These are phyloP conservation scores for Alectoris magna DNA, from an alignment of 2,797 vertebrate genomes.

Conservation along the genomic window DNA sequence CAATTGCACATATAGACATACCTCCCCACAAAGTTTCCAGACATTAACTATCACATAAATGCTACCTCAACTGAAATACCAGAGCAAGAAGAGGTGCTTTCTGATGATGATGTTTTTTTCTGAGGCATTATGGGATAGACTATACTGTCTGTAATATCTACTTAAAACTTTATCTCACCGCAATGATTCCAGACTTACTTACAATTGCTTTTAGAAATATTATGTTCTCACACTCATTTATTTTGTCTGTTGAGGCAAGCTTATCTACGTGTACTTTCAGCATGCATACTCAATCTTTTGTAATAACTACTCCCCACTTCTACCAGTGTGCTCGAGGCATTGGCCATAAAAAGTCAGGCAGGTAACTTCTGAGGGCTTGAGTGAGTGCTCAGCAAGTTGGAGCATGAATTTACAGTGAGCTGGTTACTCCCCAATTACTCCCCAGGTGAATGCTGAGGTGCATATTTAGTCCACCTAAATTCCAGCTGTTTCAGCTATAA, in stretches of 20 bases:
- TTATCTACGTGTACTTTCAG: slow-evolving; percentile 50
- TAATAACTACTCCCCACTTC: slow-evolving; percentile 60
- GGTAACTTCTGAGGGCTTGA: neutral
- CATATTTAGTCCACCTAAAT: neutral
- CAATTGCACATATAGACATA: neutral
- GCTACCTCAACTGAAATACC: neutral
- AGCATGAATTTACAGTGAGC: neutral
- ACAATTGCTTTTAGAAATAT: slow-evolving; percentile 67
- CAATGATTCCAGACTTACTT: slow-evolving; percentile 49
- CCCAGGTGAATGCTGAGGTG: neutral
- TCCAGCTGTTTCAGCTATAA: slow-evolving; percentile 6
- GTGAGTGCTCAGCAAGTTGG: neutral
- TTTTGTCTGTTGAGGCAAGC: slow-evolving; percentile 49
- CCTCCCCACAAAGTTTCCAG: neutral
- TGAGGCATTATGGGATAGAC: slow-evolving; percentile 15
- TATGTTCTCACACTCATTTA: slow-evolving; percentile 49
- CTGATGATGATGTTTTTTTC: slow-evolving; percentile 39
- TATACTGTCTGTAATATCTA: slow-evolving; percentile 52
- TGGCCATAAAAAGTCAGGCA: neutral
- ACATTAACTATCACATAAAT: neutral
- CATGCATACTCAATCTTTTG: neutral
- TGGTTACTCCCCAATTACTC: neutral
- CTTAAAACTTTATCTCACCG: slow-evolving; percentile 71
- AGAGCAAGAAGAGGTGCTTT: slow-evolving; percentile 15
- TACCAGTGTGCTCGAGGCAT: slow-evolving; percentile 27